Evolutionary conservation across 2,888 invertebrate genomes (phyloP).

Genomic region (Anodontia alba): DNA sequence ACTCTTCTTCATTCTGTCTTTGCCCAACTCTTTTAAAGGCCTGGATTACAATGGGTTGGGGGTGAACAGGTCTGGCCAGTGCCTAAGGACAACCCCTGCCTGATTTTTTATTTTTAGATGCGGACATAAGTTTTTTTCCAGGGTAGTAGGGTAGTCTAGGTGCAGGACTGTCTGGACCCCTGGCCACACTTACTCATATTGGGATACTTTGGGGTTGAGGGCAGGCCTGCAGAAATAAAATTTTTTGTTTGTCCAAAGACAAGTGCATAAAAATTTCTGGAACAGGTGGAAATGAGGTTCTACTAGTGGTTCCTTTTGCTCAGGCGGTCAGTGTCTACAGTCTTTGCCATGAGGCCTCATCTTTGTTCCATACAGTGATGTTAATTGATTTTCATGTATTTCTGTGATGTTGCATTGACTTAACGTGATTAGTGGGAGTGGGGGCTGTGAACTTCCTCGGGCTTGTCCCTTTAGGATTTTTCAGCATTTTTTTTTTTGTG

Average conservation of each 20-base stretch:
- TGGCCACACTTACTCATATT: not conserved
- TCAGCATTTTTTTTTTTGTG: not conserved
- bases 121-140: not conserved
- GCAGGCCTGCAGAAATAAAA: too few species aligned
- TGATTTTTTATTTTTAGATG: not conserved
- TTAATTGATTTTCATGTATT: too few species aligned
- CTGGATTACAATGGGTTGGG: not conserved
- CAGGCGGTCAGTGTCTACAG: too few species aligned
- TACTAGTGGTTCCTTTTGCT: too few species aligned
- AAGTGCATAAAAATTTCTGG: too few species aligned
- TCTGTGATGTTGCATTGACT: too few species aligned
- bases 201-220: not conserved
- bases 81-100: constrained; percentile 14
- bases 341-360: too few species aligned
- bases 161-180: not conserved
- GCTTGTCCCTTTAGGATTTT: not conserved
- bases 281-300: too few species aligned
- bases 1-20: not conserved
- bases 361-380: too few species aligned
- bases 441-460: not conserved
- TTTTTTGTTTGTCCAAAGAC: too few species aligned
- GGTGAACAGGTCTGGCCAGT: constrained; percentile 9
- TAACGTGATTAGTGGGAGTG: too few species aligned
- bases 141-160: not conserved
- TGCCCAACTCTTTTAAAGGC: not conserved